Evolutionary conservation across 2,797 vertebrate species (phyloP).

Genomic region (Chaetophractus vellerosus): DNA sequence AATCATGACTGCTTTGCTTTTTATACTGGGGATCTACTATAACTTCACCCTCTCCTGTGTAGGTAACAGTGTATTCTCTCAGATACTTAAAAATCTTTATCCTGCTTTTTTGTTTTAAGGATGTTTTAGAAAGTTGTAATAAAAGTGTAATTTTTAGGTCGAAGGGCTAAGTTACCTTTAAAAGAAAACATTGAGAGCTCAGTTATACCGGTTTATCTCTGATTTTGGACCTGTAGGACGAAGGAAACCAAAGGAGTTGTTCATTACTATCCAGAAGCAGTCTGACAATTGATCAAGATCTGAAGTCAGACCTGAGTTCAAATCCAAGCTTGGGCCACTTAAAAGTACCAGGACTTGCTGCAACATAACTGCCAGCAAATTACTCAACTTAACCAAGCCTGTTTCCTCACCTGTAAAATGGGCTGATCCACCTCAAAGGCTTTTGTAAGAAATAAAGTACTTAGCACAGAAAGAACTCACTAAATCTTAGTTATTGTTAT

Average conservation of each 20-base stretch:
- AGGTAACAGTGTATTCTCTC: neutral
- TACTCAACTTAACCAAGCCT: constrained; percentile 39
- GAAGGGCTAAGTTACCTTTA: constrained; percentile 28
- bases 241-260: constrained; percentile 18
- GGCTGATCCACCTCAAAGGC: neutral
- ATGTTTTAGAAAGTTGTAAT: constrained; percentile 31
- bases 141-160: constrained; percentile 20
- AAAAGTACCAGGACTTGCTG: neutral
- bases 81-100: constrained; percentile 39
- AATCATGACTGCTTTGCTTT: neutral
- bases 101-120: constrained; percentile 33
- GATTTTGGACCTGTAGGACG: constrained; percentile 20
- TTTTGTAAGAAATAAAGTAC: neutral
- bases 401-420: constrained; percentile 45
- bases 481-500: neutral
- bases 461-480: constrained; percentile 36
- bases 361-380: neutral
- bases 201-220: constrained; percentile 27
- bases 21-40: neutral
- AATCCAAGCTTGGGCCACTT: constrained; percentile 5
- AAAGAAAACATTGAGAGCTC: neutral
- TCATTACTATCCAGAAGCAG: constrained; percentile 28
- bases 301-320: constrained; percentile 16
- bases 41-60: neutral
- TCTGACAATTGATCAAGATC: constrained; percentile 21